Conservation (phyloP, 2,113 vertebrate genomes). For the Phrynosoma platyrhinos region DNA sequence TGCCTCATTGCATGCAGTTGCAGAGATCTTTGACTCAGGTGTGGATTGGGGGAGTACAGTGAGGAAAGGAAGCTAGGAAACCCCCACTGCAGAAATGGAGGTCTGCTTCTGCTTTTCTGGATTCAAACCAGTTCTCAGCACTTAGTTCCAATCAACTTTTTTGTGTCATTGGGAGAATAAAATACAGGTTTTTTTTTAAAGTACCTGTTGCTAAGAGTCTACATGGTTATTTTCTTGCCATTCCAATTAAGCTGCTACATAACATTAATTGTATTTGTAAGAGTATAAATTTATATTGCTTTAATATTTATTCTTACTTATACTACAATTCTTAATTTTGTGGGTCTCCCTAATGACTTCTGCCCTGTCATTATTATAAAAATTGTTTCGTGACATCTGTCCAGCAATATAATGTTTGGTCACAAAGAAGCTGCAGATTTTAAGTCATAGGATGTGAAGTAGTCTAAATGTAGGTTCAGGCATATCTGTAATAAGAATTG, state of each 20-base stretch:
- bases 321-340: not conserved
- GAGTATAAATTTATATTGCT: not conserved
- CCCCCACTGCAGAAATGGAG: not conserved
- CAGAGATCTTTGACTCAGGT: not conserved
- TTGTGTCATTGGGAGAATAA: not conserved
- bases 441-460: not conserved
- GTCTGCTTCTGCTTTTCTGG: not conserved
- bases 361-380: not conserved
- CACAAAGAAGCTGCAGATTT: not conserved
- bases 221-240: not conserved
- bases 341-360: not conserved
- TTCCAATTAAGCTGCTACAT: constrained; percentile 10
- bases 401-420: not conserved
- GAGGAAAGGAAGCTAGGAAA: not conserved
- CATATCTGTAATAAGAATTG: not conserved
- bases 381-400: not conserved
- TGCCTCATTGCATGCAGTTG: no score
- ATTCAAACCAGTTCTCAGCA: not conserved
- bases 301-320: not conserved
- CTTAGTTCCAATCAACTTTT: not conserved
- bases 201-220: not conserved
- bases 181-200: not conserved
- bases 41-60: not conserved
- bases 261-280: not conserved
- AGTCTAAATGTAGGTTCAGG: not conserved